Base-by-base conservation (phyloP, 1,140 invertebrate genomes). In the Matsumurasca onukii region DNA sequence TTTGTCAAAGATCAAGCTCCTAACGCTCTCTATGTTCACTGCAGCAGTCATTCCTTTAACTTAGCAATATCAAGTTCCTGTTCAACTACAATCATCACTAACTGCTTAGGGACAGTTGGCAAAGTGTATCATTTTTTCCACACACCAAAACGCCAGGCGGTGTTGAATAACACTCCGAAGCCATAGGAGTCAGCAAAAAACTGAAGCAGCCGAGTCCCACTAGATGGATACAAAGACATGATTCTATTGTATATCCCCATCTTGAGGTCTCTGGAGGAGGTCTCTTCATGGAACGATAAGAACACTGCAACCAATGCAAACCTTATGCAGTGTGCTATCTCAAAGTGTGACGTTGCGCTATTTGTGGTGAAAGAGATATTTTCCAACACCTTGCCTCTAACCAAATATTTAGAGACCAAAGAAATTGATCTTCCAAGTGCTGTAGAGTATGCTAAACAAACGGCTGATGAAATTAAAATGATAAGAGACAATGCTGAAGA, bases 171-270 rank as follows among this genome's bases (percentile, higher is more conserved):
- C 30, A 15, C 20, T 61, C 25, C 2, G 57, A 61, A 20, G 30
- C 25, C n/a, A n/a, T n/a, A n/a, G n/a, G n/a, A 25, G 3, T 3
- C 12, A 27, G 24, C n/a, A 61, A 63, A 3, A 63, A 63, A 45
- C 34, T 63, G 2, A 63, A n/a, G 31, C 61, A 63, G 22, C 22
- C 9, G 17, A 34, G 61, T n/a, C 62, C 31, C 39, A 65, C 68
- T 22, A 22, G 62, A 51, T 65, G 68, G 68, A 48, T 69, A 0
- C 45, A 69, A 52, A 29, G 61, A 9, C 68, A 69, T 25, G 30
- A 69, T 24, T n/a, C 48, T 55, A 13, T 27, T 45, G 1, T 65
- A 34, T 52, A 22, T 65, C 27, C 17, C 39, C 0, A 55, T 69
- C 20, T n/a, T 57, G 25, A 31, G 15, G 49, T 29, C 17, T 17